Percentiles rank a stretch among this genome's conserved stretches.
Evolutionary conservation across 2,797 vertebrate genomes (phyloP).

Genomic region (Crenichthys baileyi): DNA sequence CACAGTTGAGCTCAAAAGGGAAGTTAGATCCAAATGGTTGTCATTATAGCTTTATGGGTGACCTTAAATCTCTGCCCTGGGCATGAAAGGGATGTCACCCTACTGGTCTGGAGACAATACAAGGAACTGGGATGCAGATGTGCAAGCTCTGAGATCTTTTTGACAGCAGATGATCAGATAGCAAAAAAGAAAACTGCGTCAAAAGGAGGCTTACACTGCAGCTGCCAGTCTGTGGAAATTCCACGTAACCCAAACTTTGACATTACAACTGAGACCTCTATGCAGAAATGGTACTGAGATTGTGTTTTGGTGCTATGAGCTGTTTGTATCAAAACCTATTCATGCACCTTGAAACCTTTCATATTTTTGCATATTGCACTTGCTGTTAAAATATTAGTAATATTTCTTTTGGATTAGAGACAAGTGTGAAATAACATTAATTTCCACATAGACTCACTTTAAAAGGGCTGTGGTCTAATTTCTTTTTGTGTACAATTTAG

Average conservation of each 20-base stretch:
- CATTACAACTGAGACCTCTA: neutral
- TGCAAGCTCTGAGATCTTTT: conserved; percentile 24
- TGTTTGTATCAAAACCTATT: neutral
- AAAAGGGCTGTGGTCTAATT: neutral
- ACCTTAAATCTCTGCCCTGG: conserved; percentile 21
- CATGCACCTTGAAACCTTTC: neutral
- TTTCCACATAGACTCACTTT: conserved; percentile 5
- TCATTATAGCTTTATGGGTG: conserved; percentile 10
- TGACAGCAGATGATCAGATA: conserved; percentile 26
- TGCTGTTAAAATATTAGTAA: conserved; percentile 2
- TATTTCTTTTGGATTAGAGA: neutral
- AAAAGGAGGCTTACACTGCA: conserved; percentile 1
- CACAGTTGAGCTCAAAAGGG: conserved; percentile 5
- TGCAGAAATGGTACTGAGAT: neutral
- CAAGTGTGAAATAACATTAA: neutral
- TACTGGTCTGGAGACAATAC: conserved; percentile 45
- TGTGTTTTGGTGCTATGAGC: neutral
- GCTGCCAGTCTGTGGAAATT: neutral
- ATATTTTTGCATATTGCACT: conserved; percentile 3
- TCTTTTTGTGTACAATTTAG: conserved; percentile 5
- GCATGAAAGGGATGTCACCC: conserved; percentile 12
- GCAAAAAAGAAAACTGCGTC: conserved; percentile 23
- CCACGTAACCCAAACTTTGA: conserved; percentile 3
- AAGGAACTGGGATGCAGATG: conserved; percentile 50
- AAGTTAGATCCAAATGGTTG: conserved; percentile 19